These are phyloP conservation scores for Palythoa heliodiscus DNA, from an alignment of 92 coral and sea anemone species.

Conservation along the genomic window DNA sequence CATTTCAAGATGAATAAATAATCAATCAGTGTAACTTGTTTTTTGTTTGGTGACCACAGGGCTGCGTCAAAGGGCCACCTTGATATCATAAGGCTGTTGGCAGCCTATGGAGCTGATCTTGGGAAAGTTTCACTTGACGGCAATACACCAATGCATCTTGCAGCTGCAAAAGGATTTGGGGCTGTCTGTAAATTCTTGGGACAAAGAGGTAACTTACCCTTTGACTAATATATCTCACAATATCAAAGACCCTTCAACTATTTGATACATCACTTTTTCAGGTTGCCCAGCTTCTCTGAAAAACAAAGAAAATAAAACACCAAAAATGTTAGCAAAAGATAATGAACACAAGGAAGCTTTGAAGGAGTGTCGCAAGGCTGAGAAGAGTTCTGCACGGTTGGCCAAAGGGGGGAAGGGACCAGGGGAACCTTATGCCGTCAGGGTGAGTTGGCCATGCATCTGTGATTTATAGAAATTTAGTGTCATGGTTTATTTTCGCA, in stretches of 20 bases:
- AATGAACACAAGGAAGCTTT: constrained; percentile 95
- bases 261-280: background rate
- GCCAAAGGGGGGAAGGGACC: constrained; percentile 89
- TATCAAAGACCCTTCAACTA: too few species aligned
- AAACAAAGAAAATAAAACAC: constrained; percentile 94
- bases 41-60: constrained; percentile 6
- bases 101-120: constrained; percentile 96
- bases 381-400: constrained; percentile 81
- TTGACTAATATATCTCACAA: too few species aligned
- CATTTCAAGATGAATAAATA: too few species aligned
- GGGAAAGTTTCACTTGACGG: constrained; percentile 91
- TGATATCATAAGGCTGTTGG: constrained; percentile 87
- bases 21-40: too few species aligned
- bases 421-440: constrained; percentile 87
- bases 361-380: constrained; percentile 97
- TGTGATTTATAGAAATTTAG: too few species aligned
- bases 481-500: too few species aligned
- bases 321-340: constrained; percentile 93
- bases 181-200: constrained; percentile 89
- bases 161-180: constrained; percentile 89
- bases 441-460: constrained; percentile 58
- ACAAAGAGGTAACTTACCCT: constrained; percentile 72
- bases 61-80: constrained; percentile 95
- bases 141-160: constrained; percentile 86
- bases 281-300: constrained; percentile 89